Evolutionary conservation across 2,797 vertebrate genomes (phyloP).

Genomic region (Parambassis ranga): DNA sequence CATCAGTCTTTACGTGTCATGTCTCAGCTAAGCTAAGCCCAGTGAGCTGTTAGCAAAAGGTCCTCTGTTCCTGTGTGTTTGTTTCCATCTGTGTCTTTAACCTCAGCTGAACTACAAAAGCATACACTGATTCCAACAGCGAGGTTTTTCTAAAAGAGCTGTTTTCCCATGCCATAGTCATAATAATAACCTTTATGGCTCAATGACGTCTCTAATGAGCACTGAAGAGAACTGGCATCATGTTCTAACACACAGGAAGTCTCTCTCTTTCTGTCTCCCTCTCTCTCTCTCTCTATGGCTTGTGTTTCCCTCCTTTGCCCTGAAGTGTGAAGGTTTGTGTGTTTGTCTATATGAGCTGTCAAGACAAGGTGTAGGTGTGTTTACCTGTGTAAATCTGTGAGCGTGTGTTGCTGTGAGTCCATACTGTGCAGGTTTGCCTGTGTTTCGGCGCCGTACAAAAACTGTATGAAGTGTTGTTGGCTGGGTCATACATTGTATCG

Average conservation of each 20-base stretch:
- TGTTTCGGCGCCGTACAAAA: constrained; percentile 26
- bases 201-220: constrained; percentile 71
- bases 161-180: constrained; percentile 65
- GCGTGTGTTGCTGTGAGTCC: not conserved
- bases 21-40: constrained; percentile 1
- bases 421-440: not conserved
- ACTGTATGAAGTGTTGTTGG: constrained; percentile 65
- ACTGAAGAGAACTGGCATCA: constrained; percentile 64
- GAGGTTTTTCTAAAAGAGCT: constrained; percentile 61
- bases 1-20: not conserved
- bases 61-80: constrained; percentile 41
- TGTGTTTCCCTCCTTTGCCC: constrained; percentile 1
- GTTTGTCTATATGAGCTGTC: constrained; percentile 14
- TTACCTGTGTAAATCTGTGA: not conserved
- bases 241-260: constrained; percentile 48
- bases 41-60: constrained; percentile 7
- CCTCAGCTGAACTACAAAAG: constrained; percentile 63
- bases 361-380: not conserved
- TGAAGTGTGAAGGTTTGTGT: constrained; percentile 34
- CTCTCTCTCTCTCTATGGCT: constrained; percentile 1
- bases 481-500: constrained; percentile 31
- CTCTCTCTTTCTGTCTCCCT: constrained; percentile 6
- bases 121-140: constrained; percentile 44
- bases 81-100: constrained; percentile 59
- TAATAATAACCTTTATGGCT: constrained; percentile 75